Conservation (phyloP, 2,888 invertebrate genomes). For the Torymus texanus region DNA sequence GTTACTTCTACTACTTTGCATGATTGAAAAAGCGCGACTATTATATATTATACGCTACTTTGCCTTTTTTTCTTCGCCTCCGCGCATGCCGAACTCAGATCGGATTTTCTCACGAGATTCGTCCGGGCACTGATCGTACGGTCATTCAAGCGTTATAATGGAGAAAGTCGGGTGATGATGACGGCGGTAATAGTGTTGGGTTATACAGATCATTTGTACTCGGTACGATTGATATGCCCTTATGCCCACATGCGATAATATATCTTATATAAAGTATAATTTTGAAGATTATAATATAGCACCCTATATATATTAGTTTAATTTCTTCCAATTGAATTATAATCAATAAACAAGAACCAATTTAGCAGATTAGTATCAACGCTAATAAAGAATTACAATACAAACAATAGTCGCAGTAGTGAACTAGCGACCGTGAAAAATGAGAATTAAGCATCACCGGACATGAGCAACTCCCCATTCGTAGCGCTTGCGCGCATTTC, state of each 20-base stretch:
- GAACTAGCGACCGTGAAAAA: no score
- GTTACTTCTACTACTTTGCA: background rate
- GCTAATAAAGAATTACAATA: no score
- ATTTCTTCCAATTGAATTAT: background rate
- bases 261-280: background rate
- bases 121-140: background rate
- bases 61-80: background rate
- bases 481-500: background rate
- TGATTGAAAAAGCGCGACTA: background rate
- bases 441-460: no score
- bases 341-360: no score
- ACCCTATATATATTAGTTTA: background rate
- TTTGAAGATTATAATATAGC: background rate
- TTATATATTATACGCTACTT: background rate
- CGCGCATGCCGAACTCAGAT: background rate
- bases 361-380: no score
- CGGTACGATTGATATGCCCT: background rate
- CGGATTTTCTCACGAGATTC: conserved; percentile 53
- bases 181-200: conserved; percentile 15
- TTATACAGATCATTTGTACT: conserved; percentile 16
- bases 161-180: conserved; percentile 44
- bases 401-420: no score
- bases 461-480: no score
- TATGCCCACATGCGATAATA: background rate
- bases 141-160: conserved; percentile 18